Conservation (phyloP, 1,140 invertebrate species). For the Solenopsis invicta region DNA sequence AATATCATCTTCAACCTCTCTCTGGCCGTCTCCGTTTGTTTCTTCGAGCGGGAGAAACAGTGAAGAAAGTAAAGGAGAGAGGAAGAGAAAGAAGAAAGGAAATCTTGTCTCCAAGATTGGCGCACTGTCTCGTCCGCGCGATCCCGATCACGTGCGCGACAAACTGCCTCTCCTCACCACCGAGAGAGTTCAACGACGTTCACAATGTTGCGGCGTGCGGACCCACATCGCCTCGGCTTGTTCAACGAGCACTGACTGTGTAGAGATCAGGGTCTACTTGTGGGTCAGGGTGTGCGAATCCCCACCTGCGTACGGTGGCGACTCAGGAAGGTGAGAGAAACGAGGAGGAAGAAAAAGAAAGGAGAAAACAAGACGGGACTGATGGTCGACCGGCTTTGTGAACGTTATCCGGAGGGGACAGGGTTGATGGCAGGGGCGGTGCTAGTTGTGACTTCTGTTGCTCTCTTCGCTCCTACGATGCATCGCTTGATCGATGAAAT, state of each 20-base stretch:
- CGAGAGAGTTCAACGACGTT: slow-evolving; percentile 77
- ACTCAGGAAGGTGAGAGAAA: slow-evolving; percentile 42
- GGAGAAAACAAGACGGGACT: slow-evolving; percentile 69
- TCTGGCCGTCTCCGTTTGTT: slow-evolving; percentile 26
- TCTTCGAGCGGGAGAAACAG: neutral
- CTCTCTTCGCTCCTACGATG: neutral
- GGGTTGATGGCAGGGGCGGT: slow-evolving; percentile 44
- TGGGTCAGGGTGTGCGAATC: slow-evolving; percentile 83
- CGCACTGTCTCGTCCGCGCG: slow-evolving; percentile 56
- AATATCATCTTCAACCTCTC: slow-evolving; percentile 74
- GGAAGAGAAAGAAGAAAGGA: slow-evolving; percentile 47
- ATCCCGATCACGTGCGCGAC: slow-evolving; percentile 72
- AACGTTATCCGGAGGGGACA: slow-evolving; percentile 34
- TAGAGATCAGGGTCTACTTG: slow-evolving; percentile 78
- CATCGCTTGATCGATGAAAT: neutral
- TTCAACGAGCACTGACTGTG: slow-evolving; percentile 72
- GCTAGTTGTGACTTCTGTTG: neutral
- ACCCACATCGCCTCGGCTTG: slow-evolving; percentile 80
- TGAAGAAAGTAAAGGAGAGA: slow-evolving; percentile 25
- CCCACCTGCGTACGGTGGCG: slow-evolving; percentile 60
- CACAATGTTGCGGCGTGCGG: slow-evolving; percentile 76
- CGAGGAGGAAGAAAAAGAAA: slow-evolving; percentile 67
- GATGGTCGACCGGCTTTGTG: slow-evolving; percentile 57
- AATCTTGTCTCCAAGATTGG: neutral
- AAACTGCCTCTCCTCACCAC: slow-evolving; percentile 79